These are phyloP conservation scores for Hyles vespertilio DNA, from an alignment of 1,140 invertebrate species.

Conservation along the genomic window DNA sequence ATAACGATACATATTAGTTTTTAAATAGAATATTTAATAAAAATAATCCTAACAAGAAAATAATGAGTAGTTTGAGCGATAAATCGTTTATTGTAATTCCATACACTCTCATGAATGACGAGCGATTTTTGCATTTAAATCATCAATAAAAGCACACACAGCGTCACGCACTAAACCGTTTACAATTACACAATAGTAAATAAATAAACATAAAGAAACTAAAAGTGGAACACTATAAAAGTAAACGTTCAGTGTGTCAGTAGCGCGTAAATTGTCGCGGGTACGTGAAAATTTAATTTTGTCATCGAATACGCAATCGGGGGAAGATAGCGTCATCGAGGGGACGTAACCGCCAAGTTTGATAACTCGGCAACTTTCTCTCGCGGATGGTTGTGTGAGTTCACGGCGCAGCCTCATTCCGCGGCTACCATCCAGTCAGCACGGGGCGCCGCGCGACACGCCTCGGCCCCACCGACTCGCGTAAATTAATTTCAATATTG, in stretches of 20 bases:
- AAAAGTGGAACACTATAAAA: slow-evolving; percentile 47
- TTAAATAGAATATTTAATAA: too few relatives aligned
- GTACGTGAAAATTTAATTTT: slow-evolving; percentile 61
- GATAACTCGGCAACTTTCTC: slow-evolving; percentile 70
- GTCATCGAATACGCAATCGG: slow-evolving; percentile 68
- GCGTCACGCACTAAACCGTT: too few relatives aligned
- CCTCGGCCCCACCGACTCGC: slow-evolving; percentile 26
- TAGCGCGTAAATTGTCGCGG: slow-evolving; percentile 44
- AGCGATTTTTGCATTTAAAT: too few relatives aligned
- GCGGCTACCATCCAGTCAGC: slow-evolving; percentile 40
- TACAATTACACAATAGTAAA: slow-evolving; percentile 1
- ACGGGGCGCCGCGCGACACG: slow-evolving; percentile 47
- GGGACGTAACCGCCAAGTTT: slow-evolving; percentile 67
- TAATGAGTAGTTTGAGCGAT: too few relatives aligned
- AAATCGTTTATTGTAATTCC: too few relatives aligned
- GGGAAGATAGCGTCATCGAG: slow-evolving; percentile 61
- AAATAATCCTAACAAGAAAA: too few relatives aligned
- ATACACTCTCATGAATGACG: too few relatives aligned
- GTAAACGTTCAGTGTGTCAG: slow-evolving; percentile 59
- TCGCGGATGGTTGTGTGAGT: slow-evolving; percentile 26
- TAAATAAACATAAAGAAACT: slow-evolving; percentile 20
- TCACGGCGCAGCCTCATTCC: slow-evolving; percentile 44
- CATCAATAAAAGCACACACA: too few relatives aligned
- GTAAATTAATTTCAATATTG: slow-evolving; percentile 25
- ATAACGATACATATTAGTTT: too few relatives aligned